Evolutionary conservation across 2,113 vertebrate genomes (phyloP).

Genomic region (Catharus bicknelli): DNA sequence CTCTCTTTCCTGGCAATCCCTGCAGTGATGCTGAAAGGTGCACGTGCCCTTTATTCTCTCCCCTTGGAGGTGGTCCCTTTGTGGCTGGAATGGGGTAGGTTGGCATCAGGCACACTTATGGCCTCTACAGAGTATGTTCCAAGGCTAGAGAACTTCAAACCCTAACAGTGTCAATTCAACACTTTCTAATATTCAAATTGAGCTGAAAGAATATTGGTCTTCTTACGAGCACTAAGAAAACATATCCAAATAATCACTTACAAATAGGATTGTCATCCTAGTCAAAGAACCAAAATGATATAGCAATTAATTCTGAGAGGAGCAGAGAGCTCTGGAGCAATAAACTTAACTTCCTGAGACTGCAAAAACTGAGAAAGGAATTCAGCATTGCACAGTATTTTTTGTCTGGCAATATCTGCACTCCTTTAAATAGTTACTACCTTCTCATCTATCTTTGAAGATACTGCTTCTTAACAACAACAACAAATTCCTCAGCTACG

Average conservation of each 20-base stretch:
- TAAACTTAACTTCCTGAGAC: constrained; percentile 29
- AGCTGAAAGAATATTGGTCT: not conserved
- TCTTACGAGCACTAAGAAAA: not conserved
- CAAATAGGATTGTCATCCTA: not conserved
- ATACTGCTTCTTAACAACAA: not conserved
- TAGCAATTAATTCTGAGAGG: not conserved
- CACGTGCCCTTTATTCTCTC: not conserved
- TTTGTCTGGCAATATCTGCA: not conserved
- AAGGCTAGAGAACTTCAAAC: not conserved
- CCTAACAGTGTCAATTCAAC: not conserved
- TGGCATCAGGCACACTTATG: not conserved
- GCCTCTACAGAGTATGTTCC: not conserved
- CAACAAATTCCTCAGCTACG: not conserved
- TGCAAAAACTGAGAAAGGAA: constrained; percentile 14
- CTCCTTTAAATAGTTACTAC: not conserved
- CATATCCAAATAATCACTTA: not conserved
- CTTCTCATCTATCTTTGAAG: not conserved
- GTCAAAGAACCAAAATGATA: not conserved
- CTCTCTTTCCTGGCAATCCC: not conserved
- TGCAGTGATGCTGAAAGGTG: not conserved
- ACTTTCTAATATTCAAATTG: not conserved
- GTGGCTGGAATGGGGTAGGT: not conserved
- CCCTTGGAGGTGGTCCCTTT: constrained; percentile 50
- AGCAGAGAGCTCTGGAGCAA: constrained; percentile 16
- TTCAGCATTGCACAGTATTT: not conserved